Percentiles rank a stretch among this genome's conserved stretches.
These are phyloP conservation scores for Hyposmocoma kahamanoa DNA, from an alignment of 1,140 invertebrate species.

Conservation along the genomic window DNA sequence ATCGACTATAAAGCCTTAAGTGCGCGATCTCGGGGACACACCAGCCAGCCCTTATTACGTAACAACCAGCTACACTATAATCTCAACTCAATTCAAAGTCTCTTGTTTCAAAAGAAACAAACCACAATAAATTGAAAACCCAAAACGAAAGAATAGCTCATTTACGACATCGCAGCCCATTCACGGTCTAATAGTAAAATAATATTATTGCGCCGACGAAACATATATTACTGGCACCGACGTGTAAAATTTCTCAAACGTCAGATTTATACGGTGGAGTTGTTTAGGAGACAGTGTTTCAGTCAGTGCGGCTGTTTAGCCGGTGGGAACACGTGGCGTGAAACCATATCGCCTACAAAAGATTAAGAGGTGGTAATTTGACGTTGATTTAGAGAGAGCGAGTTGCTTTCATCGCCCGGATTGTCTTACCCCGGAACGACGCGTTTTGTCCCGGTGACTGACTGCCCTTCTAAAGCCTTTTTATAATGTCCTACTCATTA, in stretches of 20 bases:
- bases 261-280: slow-evolving; percentile 59
- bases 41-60: not conserved
- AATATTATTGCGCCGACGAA: slow-evolving; percentile 41
- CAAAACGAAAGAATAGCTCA: slow-evolving; percentile 36
- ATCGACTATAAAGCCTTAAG: slow-evolving; percentile 50
- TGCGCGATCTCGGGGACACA: slow-evolving; percentile 34
- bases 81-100: not conserved
- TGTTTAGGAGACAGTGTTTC: slow-evolving; percentile 41
- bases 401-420: slow-evolving; percentile 52
- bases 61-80: not conserved
- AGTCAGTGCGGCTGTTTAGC: slow-evolving; percentile 31
- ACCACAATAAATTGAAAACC: slow-evolving; percentile 38
- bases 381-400: slow-evolving; percentile 65
- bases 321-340: slow-evolving; percentile 52
- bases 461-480: slow-evolving; percentile 18
- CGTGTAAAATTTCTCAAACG: slow-evolving; percentile 65
- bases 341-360: slow-evolving; percentile 62
- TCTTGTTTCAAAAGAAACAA: slow-evolving; percentile 2
- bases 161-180: slow-evolving; percentile 45
- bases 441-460: slow-evolving; percentile 31
- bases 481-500: slow-evolving; percentile 31
- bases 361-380: slow-evolving; percentile 71
- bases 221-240: slow-evolving; percentile 57
- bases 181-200: slow-evolving; percentile 46
- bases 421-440: slow-evolving; percentile 52